Evolutionary conservation across 2,797 vertebrate species (phyloP).

Genomic region (Bovichtus diacanthus): DNA sequence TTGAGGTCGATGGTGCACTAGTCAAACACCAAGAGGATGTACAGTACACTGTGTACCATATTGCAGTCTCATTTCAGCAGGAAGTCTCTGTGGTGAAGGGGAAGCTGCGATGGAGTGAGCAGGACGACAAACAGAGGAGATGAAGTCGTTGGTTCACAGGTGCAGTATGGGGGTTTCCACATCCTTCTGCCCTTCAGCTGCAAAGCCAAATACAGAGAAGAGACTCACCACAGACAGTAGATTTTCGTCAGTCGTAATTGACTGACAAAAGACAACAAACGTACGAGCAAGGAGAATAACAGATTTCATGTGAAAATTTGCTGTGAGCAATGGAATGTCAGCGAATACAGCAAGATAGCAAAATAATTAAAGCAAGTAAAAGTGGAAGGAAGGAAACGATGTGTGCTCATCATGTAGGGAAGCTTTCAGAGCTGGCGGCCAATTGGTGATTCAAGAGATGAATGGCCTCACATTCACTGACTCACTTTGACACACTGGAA

Average conservation of each 20-base stretch:
- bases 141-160: conserved; percentile 65
- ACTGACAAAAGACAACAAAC: conserved; percentile 30
- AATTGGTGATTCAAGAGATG: background rate
- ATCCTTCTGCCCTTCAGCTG: conserved; percentile 32
- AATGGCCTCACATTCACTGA: background rate
- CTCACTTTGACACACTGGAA: background rate
- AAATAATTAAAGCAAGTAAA: background rate
- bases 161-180: conserved; percentile 64
- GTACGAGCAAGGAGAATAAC: background rate
- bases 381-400: background rate
- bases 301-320: background rate
- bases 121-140: conserved; percentile 15
- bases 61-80: conserved; percentile 30
- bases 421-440: background rate
- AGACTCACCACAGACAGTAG: conserved; percentile 43
- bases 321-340: background rate
- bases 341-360: background rate
- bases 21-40: conserved; percentile 8
- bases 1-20: background rate
- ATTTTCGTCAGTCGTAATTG: conserved; percentile 26
- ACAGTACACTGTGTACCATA: background rate
- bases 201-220: conserved; percentile 36
- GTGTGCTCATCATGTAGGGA: background rate
- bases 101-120: conserved; percentile 24
- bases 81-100: conserved; percentile 41